phyloP scores from a whole-genome alignment of 2,797 vertebrate species.

The Sebastes jordani region DNA sequence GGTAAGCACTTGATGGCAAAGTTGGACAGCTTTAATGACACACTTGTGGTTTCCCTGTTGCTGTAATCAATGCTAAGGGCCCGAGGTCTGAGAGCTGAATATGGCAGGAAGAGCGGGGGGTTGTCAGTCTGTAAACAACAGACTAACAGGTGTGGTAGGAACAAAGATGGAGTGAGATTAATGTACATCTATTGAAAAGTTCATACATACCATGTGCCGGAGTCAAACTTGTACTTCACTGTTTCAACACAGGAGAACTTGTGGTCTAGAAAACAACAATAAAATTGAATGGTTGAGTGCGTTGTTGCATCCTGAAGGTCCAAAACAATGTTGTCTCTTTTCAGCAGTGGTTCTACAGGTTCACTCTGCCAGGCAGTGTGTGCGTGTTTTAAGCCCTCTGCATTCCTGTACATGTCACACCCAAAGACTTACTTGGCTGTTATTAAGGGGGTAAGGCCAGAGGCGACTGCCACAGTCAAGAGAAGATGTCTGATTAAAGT shows the following conservation, averaged over 20 bases:
- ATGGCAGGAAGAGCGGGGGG: background rate
- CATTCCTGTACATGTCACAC: slow-evolving; percentile 50
- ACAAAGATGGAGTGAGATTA: background rate
- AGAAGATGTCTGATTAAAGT: background rate
- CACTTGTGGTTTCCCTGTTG: slow-evolving; percentile 62
- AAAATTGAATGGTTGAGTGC: background rate
- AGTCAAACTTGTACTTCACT: slow-evolving; percentile 95
- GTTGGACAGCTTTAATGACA: slow-evolving; percentile 78
- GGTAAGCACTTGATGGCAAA: slow-evolving; percentile 78
- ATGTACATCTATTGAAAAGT: background rate
- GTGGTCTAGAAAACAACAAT: slow-evolving; percentile 79
- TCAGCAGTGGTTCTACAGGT: slow-evolving; percentile 15
- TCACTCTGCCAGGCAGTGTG: background rate
- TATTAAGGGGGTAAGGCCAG: slow-evolving; percentile 18
- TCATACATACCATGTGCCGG: slow-evolving; percentile 91
- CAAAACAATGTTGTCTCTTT: background rate
- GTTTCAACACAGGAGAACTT: slow-evolving; percentile 87
- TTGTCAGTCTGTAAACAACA: slow-evolving; percentile 29
- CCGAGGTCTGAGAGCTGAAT: slow-evolving; percentile 39
- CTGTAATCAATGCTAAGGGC: slow-evolving; percentile 69
- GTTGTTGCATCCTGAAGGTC: background rate
- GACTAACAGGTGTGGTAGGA: slow-evolving; percentile 32
- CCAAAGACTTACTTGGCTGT: slow-evolving; percentile 19
- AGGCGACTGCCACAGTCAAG: slow-evolving; percentile 1
- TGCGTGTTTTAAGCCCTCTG: background rate